Conservation (phyloP, 2,113 vertebrate genomes). For the Indicator maculatus region DNA sequence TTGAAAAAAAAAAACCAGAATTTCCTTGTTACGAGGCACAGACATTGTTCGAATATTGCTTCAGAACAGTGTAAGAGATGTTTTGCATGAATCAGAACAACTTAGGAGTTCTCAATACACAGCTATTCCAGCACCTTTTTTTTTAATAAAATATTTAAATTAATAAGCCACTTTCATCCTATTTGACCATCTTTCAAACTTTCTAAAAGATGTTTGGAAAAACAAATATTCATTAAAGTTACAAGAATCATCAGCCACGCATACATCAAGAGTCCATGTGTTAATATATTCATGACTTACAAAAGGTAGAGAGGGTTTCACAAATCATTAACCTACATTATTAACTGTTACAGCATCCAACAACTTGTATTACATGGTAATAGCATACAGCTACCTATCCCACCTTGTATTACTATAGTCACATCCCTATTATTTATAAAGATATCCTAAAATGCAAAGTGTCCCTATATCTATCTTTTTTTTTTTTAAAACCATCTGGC, state of each 20-base stretch:
- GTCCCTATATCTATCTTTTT: not conserved
- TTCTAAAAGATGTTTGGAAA: not conserved
- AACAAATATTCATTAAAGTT: not conserved
- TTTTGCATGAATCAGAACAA: not conserved
- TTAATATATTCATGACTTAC: not conserved
- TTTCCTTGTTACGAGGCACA: not conserved
- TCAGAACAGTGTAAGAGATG: not conserved
- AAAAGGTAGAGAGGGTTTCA: constrained; percentile 15
- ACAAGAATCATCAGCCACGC: not conserved
- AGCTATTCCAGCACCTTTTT: not conserved
- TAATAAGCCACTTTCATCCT: not conserved
- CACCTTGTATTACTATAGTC: not conserved
- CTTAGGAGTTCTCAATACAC: not conserved
- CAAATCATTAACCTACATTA: constrained; percentile 24
- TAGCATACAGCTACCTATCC: not conserved
- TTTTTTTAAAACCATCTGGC: not conserved
- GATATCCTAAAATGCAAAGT: not conserved
- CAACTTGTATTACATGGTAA: not conserved
- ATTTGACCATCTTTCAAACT: not conserved
- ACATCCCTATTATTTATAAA: constrained; percentile 14
- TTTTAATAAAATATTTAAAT: not conserved
- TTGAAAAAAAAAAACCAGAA: not conserved
- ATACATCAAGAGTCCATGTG: not conserved
- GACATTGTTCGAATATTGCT: not conserved
- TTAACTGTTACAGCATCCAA: not conserved